phyloP scores from a whole-genome alignment of 2,113 vertebrate genomes.

The Sorex fumeus region DNA sequence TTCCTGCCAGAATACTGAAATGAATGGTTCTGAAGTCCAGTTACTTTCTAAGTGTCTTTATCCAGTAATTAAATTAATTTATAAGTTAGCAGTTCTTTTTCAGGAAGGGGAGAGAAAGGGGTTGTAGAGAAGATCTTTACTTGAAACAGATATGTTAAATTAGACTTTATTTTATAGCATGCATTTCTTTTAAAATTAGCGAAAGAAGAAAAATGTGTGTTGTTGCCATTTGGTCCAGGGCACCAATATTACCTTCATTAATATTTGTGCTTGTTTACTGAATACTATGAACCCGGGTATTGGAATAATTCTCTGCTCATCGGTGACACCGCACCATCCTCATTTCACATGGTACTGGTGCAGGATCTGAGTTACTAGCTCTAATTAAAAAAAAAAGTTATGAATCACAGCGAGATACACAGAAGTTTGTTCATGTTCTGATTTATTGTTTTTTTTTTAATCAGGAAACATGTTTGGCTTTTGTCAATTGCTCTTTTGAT shows the following conservation, averaged over 20 bases:
- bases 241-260: not conserved
- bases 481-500: not conserved
- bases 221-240: not conserved
- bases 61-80: slow-evolving; percentile 90
- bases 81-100: not conserved
- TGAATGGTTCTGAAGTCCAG: slow-evolving; percentile 91
- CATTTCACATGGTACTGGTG: not conserved
- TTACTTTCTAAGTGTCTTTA: slow-evolving; percentile 80
- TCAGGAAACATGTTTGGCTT: no score
- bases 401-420: no score
- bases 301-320: not conserved
- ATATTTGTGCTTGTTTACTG: not conserved
- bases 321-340: not conserved
- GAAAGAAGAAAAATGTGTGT: not conserved
- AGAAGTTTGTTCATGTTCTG: no score
- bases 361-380: not conserved
- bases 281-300: not conserved
- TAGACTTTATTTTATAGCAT: not conserved
- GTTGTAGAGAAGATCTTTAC: not conserved
- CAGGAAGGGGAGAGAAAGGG: not conserved
- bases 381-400: not conserved
- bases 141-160: not conserved
- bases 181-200: no score
- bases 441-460: no score
- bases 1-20: slow-evolving; percentile 89